Evolutionary conservation across 64 coral and sea anemone species (phyloP), one percentile per base, ranked within the genome.

Genomic region (Pocillopora damicornis): DNA sequence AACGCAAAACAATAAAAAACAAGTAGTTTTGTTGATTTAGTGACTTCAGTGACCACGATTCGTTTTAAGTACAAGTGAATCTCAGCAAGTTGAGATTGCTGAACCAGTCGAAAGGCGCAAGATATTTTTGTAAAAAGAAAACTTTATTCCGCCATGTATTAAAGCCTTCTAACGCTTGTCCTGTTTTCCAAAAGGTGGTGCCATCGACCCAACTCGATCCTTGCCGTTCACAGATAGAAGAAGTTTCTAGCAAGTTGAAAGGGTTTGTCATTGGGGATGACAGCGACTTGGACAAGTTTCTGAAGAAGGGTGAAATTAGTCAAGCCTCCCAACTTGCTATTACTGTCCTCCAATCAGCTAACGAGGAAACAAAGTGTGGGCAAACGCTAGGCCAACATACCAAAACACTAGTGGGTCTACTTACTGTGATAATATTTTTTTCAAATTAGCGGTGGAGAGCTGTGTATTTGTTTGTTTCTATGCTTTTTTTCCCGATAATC

Each of bases 321-420:
- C 88, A 93, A 59, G 94, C 94, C 22, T 60, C 91, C 0, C 91
- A 92, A 61, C 81, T 96, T 20, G 94, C 94, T 1, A 86, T 86
- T 26, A 83, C 94, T 1, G 94, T 96, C 5, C 16, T 96, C 36
- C 68, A 68, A 17, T 35, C 63, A 13, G 35, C 80, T 10, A 68
- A 83, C 20, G 80, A 63, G 66, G 51, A 83, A 38, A 23, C 80
- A 11, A 7, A 37, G 0, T 83, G 80, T 17, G 80, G 80, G 18
- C 35, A 64, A 38, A 63, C 36, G 51, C 22, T 83, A 37, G 42
- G 60, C 18, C 11, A 13, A 1, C 7, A 45, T 67, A 38, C 42
- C 7, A 83, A 83, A 69, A 69, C 38, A 51, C 61, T 51, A 9
- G 80, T 83, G 69, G 15, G 76, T 58, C 14, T 22, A 59, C 7